Evolutionary conservation across 2,888 invertebrate genomes (phyloP).

Genomic region (Leucozona laternaria): DNA sequence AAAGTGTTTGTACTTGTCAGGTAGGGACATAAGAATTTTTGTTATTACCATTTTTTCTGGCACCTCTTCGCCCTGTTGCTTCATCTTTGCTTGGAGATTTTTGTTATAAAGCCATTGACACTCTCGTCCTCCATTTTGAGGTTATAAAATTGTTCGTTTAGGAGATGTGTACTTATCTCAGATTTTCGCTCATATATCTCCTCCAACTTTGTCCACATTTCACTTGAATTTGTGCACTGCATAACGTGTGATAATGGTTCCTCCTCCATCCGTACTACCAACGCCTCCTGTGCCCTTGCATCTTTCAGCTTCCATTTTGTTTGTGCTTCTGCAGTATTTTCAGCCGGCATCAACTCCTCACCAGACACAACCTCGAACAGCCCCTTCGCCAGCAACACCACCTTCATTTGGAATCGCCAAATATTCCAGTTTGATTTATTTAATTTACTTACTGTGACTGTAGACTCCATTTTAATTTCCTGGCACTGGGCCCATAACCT

Average conservation of each 20-base stretch:
- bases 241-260: conserved; percentile 23
- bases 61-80: conserved; percentile 4
- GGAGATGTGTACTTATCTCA: conserved; percentile 22
- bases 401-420: no score
- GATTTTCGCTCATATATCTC: conserved; percentile 27
- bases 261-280: conserved; percentile 17
- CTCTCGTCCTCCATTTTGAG: conserved; percentile 33
- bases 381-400: no score
- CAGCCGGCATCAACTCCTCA: no score
- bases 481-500: no score
- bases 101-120: conserved; percentile 4
- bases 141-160: conserved; percentile 29
- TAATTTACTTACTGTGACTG: no score
- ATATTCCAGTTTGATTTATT: no score
- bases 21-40: neutral
- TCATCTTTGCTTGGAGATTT: neutral
- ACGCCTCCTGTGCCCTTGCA: no score
- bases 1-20: neutral
- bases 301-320: no score
- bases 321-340: no score
- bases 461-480: no score
- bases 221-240: conserved; percentile 22
- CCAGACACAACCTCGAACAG: no score
- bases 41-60: conserved; percentile 12
- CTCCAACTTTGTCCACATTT: conserved; percentile 27